Conservation (phyloP, 2,113 vertebrate species). For the Tapirus terrestris region DNA sequence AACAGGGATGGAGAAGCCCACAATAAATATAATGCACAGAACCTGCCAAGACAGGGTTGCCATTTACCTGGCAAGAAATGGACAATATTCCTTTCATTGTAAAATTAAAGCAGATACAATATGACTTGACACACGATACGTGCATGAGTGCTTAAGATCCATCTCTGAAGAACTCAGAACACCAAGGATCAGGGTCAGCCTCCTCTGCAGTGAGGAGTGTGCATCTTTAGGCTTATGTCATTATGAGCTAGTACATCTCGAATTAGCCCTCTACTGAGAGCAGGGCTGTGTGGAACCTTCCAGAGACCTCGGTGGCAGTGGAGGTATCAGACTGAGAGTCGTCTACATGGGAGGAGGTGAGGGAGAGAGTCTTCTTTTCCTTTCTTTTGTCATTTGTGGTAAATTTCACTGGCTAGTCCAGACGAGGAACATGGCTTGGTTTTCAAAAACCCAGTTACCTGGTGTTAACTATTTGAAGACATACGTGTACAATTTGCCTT, state of each 20-base stretch:
- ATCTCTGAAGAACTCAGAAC: background rate
- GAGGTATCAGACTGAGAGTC: background rate
- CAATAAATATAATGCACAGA: background rate
- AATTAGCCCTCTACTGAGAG: background rate
- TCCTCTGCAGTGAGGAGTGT: background rate
- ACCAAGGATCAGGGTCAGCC: background rate
- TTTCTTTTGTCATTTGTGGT: slow-evolving; percentile 10
- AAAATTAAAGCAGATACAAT: background rate
- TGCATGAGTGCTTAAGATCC: background rate
- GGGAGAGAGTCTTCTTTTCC: background rate
- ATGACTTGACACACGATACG: background rate
- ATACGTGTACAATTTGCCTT: background rate
- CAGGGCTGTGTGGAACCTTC: background rate
- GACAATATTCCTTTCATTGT: background rate
- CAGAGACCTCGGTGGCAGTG: background rate
- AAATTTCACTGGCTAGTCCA: background rate
- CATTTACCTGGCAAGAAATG: background rate
- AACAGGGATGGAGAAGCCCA: background rate
- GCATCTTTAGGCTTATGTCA: background rate
- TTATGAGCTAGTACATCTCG: background rate
- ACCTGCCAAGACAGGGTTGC: background rate
- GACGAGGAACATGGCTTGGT: background rate
- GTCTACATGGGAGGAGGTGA: background rate
- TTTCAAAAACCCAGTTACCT: background rate
- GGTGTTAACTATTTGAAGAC: background rate